Base-by-base conservation (phyloP, 2,888 invertebrate genomes). In the Morpho helenor region DNA sequence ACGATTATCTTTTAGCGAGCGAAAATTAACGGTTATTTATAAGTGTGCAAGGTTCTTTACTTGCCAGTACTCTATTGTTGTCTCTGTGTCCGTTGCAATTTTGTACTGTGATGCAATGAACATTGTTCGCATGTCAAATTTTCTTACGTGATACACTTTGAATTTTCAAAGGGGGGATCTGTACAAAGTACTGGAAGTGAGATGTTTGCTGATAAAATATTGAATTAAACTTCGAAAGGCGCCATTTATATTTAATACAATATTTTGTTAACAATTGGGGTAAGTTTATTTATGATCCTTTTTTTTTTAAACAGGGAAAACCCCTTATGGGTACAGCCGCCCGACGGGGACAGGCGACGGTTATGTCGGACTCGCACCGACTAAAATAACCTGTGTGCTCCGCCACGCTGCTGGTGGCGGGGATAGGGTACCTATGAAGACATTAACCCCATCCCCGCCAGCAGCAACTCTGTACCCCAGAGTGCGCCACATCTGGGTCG, bases 81-180 rank as follows among this genome's bases (percentile, higher is more conserved):
- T n/a, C 4, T 9, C 22, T 22, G 46, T 8, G 40, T 51, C 40
- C 44, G 46, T 41, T 57, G 52, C 52, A 57, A 23, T 47, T 47
- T 46, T 39, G 22, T 52, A 9, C 5, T 47, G 39, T 43, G 43
- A 48, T 39, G 43, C 57, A 40, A 39, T 41, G 40, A 8, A 43
- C 22, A 52, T 57, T 57, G 57, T 57, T 57, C 39, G 52, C 49
- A 48, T 62, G 68, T 69, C 70, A 71, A 65, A 68, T 61, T 65
- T 67, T 66, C 63, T 64, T 67, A 66, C 69, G 66, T 52, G 51
- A 65, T 64, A 57, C 61, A 54, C 8, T 60, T 58, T 55, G 52
- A 63, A 59, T 52, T 56, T 60, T 54, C 50, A 46, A 22, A 39
- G 57, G 60, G 64, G 31, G 51, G 40, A 31, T 52, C 56, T 39